Conservation (phyloP, 2,797 vertebrate species). For the Acanthurus tractus region DNA sequence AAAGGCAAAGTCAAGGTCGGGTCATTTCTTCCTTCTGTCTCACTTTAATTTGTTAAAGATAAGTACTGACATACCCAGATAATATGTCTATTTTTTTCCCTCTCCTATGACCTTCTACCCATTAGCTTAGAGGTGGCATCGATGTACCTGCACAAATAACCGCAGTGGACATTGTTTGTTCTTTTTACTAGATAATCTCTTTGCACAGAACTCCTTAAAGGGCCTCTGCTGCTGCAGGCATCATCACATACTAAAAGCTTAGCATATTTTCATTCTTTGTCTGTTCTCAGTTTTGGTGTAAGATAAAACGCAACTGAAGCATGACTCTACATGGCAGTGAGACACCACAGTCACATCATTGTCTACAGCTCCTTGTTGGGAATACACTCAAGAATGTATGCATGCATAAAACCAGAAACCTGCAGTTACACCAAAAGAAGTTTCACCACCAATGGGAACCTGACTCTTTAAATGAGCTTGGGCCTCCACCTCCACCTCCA, state of each 20-base stretch:
- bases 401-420: conserved; percentile 46
- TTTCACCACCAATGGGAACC: conserved; percentile 67
- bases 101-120: neutral
- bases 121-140: conserved; percentile 13
- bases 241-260: conserved; percentile 7
- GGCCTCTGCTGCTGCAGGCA: conserved; percentile 28
- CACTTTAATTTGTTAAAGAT: conserved; percentile 2
- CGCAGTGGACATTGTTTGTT: conserved; percentile 21
- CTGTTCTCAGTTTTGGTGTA: conserved; percentile 32
- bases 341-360: conserved; percentile 24
- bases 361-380: conserved; percentile 31
- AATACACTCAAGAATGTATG: conserved; percentile 34
- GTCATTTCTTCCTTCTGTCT: neutral
- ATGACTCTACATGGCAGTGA: conserved; percentile 35
- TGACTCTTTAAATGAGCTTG: conserved; percentile 64
- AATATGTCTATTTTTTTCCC: neutral
- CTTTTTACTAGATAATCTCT: conserved; percentile 18
- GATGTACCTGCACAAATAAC: conserved; percentile 36
- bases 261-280: conserved; percentile 2
- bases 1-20: neutral
- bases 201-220: conserved; percentile 16
- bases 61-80: neutral
- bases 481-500: conserved; percentile 76
- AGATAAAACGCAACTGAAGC: conserved; percentile 31
- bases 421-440: conserved; percentile 44